A percentile compares a stretch with the other conserved stretches of the same genome.
Conservation (phyloP, 2,113 vertebrate species). For the Pontoporia blainvillei region DNA sequence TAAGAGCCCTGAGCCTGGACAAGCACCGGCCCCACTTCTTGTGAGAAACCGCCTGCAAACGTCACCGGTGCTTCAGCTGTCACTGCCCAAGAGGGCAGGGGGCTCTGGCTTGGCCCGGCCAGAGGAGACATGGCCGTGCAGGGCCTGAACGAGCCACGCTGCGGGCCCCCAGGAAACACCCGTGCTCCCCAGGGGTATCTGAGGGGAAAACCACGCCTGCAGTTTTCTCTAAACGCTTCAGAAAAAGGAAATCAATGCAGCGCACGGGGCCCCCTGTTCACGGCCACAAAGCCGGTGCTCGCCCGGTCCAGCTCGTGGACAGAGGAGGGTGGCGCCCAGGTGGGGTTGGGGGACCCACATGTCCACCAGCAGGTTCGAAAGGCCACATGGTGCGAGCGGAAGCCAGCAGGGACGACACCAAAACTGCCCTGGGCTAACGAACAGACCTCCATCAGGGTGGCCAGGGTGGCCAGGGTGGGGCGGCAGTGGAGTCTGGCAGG, state of each 20-base stretch:
- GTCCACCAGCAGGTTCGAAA: no score
- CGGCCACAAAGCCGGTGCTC: neutral
- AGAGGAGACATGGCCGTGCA: neutral
- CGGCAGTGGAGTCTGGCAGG: neutral
- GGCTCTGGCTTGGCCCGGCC: no score
- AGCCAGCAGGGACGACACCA: neutral
- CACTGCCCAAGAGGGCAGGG: neutral
- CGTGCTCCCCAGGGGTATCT: neutral
- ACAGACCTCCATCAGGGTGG: neutral
- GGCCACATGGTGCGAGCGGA: neutral
- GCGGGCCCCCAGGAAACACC: neutral
- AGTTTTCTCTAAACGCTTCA: no score
- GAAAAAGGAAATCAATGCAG: neutral
- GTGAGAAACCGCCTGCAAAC: neutral
- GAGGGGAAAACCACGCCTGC: no score
- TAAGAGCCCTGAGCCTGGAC: neutral
- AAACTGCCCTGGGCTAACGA: no score
- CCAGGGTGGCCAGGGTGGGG: no score
- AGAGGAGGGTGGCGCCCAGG: neutral
- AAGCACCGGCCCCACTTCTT: no score
- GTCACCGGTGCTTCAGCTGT: accelerated
- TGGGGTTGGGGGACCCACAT: neutral
- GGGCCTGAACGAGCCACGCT: neutral
- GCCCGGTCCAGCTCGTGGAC: accelerated
- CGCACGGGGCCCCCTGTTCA: accelerated